Conservation (phyloP, 1,140 invertebrate genomes). For the Propsilocerus akamusi region DNA sequence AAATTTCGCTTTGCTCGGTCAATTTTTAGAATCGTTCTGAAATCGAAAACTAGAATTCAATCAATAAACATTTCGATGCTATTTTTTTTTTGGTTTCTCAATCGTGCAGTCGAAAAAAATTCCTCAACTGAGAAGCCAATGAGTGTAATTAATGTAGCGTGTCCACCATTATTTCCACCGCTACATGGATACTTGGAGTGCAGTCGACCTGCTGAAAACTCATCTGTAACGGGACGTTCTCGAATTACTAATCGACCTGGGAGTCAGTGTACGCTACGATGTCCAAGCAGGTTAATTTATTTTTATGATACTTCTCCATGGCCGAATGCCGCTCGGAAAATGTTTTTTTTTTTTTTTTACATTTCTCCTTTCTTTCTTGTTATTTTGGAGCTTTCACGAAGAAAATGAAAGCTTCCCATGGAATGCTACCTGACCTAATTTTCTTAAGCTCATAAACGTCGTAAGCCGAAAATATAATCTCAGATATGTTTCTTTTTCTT, state of each 20-base stretch:
- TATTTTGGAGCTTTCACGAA: too few species aligned
- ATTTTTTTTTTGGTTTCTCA: neutral
- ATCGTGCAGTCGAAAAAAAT: neutral
- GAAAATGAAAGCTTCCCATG: too few species aligned
- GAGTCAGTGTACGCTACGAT: slow-evolving; percentile 26
- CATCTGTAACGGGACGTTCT: slow-evolving; percentile 9
- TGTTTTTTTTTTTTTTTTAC: too few species aligned
- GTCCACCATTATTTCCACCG: slow-evolving; percentile 21
- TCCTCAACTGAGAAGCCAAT: slow-evolving; percentile 4
- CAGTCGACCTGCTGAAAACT: slow-evolving; percentile 10
- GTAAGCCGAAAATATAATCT: too few species aligned
- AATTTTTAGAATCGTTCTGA: neutral
- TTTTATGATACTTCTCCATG: too few species aligned
- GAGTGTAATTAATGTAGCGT: slow-evolving; percentile 13
- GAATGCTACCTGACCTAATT: too few species aligned
- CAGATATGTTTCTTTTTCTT: too few species aligned
- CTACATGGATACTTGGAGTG: slow-evolving; percentile 25
- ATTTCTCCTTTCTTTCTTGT: too few species aligned
- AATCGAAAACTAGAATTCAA: too few species aligned
- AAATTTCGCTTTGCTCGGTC: neutral
- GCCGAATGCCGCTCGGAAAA: too few species aligned
- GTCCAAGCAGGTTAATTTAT: slow-evolving; percentile 24
- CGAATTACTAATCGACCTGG: slow-evolving; percentile 22
- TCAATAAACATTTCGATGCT: neutral
- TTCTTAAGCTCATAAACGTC: too few species aligned